Evolutionary conservation across 2,888 invertebrate species (phyloP).

Genomic region (Matsumyia berberina): DNA sequence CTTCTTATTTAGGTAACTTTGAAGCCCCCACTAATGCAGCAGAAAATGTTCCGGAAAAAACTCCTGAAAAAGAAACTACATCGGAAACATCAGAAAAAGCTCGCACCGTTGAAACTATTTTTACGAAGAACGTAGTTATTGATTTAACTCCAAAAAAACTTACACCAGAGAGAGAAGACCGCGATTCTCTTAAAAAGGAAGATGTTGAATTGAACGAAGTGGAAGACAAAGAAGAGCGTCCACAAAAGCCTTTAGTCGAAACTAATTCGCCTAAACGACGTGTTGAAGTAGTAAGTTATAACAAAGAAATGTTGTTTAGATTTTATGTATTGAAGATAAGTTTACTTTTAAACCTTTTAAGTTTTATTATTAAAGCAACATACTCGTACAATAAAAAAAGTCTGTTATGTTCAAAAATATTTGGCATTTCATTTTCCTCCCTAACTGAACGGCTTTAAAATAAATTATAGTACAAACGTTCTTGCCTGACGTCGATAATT

Average conservation of each 20-base stretch:
- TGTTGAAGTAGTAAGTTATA: slow-evolving; percentile 64
- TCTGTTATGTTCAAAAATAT: slow-evolving; percentile 10
- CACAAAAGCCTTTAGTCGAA: slow-evolving; percentile 8
- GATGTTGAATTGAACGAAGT: background rate
- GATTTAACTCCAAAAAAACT: slow-evolving; percentile 41
- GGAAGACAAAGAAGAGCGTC: slow-evolving; percentile 33
- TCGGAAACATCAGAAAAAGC: slow-evolving; percentile 18
- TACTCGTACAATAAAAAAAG: slow-evolving; percentile 23
- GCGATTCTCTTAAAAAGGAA: slow-evolving; percentile 24
- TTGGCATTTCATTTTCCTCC: slow-evolving; percentile 18
- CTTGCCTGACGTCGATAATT: too few species aligned
- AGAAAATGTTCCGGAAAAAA: slow-evolving; percentile 19
- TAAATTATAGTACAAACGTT: background rate
- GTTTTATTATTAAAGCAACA: background rate
- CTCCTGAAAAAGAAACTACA: background rate
- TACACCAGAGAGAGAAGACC: slow-evolving; percentile 39
- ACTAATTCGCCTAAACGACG: slow-evolving; percentile 45
- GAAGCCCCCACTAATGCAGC: slow-evolving; percentile 8
- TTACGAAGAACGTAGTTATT: background rate
- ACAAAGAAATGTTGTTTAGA: slow-evolving; percentile 12
- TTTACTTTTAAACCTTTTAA: background rate
- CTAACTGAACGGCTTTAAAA: background rate
- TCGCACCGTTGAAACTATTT: slow-evolving; percentile 3
- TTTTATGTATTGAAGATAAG: background rate
- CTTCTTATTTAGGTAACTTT: slow-evolving; percentile 25